Conservation (phyloP, 2,113 vertebrate genomes). For the Oncorhynchus clarkii region DNA sequence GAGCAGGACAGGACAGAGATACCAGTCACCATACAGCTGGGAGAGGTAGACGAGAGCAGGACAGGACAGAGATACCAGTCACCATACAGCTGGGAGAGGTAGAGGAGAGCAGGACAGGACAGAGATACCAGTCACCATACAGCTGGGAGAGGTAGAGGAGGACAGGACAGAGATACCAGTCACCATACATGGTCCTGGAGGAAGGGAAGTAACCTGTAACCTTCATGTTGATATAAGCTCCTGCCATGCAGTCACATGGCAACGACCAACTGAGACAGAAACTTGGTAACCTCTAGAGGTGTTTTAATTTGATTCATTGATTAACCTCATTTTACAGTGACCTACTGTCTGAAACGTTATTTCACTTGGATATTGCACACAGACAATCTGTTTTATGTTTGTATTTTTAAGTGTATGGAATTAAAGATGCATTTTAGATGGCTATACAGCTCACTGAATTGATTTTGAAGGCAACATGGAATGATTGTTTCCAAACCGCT, state of each 20-base stretch:
- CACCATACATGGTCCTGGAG: not conserved
- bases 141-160: not conserved
- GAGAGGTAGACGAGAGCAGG: no score
- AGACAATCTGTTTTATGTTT: constrained; percentile 58
- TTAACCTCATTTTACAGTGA: constrained; percentile 13
- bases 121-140: no score
- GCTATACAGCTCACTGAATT: constrained; percentile 10
- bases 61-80: no score
- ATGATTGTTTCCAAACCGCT: constrained; percentile 13
- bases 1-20: not conserved
- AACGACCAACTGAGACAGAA: constrained; percentile 5
- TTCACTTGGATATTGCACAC: constrained; percentile 52
- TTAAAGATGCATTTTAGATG: constrained; percentile 18
- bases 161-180: not conserved
- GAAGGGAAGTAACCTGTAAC: not conserved
- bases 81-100: no score
- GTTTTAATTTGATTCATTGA: not conserved
- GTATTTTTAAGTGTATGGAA: constrained; percentile 11
- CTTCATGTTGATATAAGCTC: not conserved
- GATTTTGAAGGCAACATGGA: not conserved
- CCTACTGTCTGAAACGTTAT: constrained; percentile 14
- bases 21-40: not conserved
- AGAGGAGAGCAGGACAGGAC: no score
- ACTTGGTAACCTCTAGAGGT: not conserved
- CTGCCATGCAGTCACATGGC: constrained; percentile 11